Percentiles rank a stretch among this genome's conserved stretches.
Conservation (phyloP, 2,888 invertebrate species). For the Sinotaia quadrata region DNA sequence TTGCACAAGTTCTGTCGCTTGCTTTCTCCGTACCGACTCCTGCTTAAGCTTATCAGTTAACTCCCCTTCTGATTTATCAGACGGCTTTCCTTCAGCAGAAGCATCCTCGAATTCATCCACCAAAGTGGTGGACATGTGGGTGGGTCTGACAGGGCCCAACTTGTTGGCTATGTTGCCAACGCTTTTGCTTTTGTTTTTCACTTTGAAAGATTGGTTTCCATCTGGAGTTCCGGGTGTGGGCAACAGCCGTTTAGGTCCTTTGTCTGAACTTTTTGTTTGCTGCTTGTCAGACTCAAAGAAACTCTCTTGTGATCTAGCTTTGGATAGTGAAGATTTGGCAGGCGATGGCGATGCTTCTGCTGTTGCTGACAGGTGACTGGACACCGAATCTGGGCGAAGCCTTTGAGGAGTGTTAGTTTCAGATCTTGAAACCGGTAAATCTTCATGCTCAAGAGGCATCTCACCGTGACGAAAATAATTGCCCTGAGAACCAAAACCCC, state of each 20-base stretch:
- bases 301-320: slow-evolving; percentile 58
- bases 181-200: slow-evolving; percentile 62
- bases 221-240: slow-evolving; percentile 52
- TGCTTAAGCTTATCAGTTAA: slow-evolving; percentile 56
- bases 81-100: slow-evolving; percentile 34
- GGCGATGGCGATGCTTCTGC: slow-evolving; percentile 32
- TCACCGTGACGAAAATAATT: background rate
- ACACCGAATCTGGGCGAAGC: slow-evolving; percentile 31
- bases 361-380: slow-evolving; percentile 32
- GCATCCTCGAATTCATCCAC: slow-evolving; percentile 51
- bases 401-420: slow-evolving; percentile 17
- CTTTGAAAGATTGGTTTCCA: slow-evolving; percentile 48
- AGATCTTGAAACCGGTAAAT: slow-evolving; percentile 15
- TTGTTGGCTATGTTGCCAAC: slow-evolving; percentile 48
- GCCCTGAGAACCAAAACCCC: background rate
- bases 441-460: background rate
- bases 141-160: slow-evolving; percentile 58
- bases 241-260: slow-evolving; percentile 54
- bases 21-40: slow-evolving; percentile 60
- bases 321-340: slow-evolving; percentile 40
- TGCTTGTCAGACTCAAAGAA: slow-evolving; percentile 50
- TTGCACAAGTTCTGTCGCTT: slow-evolving; percentile 64
- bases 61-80: slow-evolving; percentile 48
- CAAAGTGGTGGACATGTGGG: slow-evolving; percentile 55
- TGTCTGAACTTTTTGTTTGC: slow-evolving; percentile 35